Evolutionary conservation across 2,113 vertebrate genomes (phyloP), one percentile per base, ranked within the genome.

Genomic region (Nothocercus julius): DNA sequence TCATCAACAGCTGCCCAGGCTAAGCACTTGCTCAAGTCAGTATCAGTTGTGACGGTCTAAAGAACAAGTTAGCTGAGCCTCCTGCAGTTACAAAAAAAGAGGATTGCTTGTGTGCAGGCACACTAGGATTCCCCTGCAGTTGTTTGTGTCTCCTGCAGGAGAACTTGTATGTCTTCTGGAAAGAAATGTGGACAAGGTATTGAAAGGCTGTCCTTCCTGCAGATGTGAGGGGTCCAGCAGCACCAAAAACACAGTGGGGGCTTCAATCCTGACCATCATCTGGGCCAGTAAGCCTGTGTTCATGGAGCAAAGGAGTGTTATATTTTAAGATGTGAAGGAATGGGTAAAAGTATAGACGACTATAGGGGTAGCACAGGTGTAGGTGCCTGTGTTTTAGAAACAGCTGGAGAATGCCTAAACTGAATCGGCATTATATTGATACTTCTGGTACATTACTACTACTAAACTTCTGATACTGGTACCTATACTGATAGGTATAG

Each of bases 11-110:
- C 78, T 92, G 86, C 70, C 82, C 68, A 74, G 10, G 89, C 91
- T 90, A 81, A 91, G 74, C 81, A 82, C 64, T 93, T 95, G 88
- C 42, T 93, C 49, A 64, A 72, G 80, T 95, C 68, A 64, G 24
- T 44, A 12, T 75, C 70, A 74, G 76, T 88, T 84, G 22, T 36
- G 27, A 90, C 82, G 47, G 38, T 88, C 90, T 49, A 6, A 11
- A 66, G 82, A 81, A 13, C 44, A 36, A 83, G 49, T 86, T 56
- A 70, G 36, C 40, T 54, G 53, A 54, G 24, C 61, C 36, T 79
- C 38, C 30, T 32, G 24, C 47, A 13, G n/a, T 72, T 18, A 19
- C 53, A 25, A 10, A 45, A 27, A 82, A 49, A 49, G 22, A 22
- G 38, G 56, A 66, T 34, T 36, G n/a, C 28, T 66, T 94, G 74